These are phyloP conservation scores for Hydra vulgaris DNA, from an alignment of 30 jellyfish, hydroid and myxozoan genomes.

Conservation along the genomic window DNA sequence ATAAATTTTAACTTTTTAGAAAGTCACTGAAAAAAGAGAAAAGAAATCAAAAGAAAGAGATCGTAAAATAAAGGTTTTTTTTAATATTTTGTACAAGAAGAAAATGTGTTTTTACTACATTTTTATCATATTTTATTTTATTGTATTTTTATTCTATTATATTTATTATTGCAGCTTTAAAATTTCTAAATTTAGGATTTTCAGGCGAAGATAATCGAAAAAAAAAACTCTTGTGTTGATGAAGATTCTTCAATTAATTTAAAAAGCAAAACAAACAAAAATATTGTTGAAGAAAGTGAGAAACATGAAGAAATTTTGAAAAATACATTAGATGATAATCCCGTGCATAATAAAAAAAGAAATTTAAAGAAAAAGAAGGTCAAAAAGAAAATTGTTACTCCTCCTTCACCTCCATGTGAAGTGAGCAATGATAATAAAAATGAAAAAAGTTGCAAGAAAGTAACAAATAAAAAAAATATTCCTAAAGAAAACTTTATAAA, in stretches of 20 bases:
- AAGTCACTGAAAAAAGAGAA: conserved; percentile 31
- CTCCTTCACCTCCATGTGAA: too few species aligned
- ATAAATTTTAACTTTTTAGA: too few species aligned
- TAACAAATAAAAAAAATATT: background rate
- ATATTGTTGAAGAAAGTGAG: background rate
- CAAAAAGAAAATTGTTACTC: too few species aligned
- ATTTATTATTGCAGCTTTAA: background rate
- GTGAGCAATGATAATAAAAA: too few species aligned
- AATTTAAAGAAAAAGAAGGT: too few species aligned
- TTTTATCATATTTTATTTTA: too few species aligned
- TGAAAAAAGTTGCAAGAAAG: too few species aligned
- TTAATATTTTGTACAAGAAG: background rate
- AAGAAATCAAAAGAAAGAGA: conserved; percentile 37
- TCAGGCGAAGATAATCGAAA: background rate
- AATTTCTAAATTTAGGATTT: background rate
- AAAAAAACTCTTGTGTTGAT: background rate
- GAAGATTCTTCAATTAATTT: background rate
- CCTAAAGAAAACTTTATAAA: background rate
- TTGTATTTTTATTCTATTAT: background rate
- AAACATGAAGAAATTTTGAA: background rate
- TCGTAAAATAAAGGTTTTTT: conserved; percentile 32
- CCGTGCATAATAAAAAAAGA: too few species aligned
- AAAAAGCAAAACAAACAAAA: background rate
- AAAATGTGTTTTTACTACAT: too few species aligned
- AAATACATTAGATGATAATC: too few species aligned